These are phyloP conservation scores for Ariopsis seemanni DNA, from an alignment of 2,113 vertebrate genomes.

Conservation along the genomic window DNA sequence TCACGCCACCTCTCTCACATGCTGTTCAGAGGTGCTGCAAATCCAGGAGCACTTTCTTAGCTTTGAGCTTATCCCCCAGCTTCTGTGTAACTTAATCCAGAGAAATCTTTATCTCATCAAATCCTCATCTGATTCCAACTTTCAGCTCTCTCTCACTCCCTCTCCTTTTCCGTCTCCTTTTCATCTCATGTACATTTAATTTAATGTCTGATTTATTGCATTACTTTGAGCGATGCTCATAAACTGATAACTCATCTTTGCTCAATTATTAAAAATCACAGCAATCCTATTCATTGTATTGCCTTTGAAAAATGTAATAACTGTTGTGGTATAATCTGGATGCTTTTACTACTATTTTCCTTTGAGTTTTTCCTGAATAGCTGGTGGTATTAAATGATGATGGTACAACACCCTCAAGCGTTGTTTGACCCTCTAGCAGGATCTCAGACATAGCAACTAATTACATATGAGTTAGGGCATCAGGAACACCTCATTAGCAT, in stretches of 20 bases:
- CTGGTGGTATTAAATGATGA: constrained; percentile 17
- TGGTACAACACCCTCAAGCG: background rate
- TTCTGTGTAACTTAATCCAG: constrained; percentile 52
- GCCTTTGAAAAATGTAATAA: constrained; percentile 15
- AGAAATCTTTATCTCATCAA: constrained; percentile 43
- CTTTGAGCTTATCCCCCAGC: constrained; percentile 32
- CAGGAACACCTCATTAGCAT: constrained; percentile 33
- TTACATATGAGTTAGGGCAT: background rate
- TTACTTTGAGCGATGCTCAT: constrained; percentile 2
- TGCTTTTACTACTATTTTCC: background rate
- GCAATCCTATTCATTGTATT: background rate
- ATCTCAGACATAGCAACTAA: constrained; percentile 18
- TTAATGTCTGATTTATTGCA: constrained; percentile 61
- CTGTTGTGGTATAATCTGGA: background rate
- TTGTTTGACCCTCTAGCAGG: background rate
- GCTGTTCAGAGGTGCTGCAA: constrained; percentile 13
- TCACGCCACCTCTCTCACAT: constrained; percentile 18
- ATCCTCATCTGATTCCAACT: constrained; percentile 42
- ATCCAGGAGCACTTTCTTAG: constrained; percentile 12
- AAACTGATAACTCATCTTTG: background rate
- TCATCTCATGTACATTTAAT: constrained; percentile 40
- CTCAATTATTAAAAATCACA: background rate
- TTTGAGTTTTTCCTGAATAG: constrained; percentile 7
- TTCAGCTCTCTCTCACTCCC: constrained; percentile 29
- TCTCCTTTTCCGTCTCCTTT: background rate